Evolutionary conservation across 92 coral and sea anemone species (phyloP), one percentile per base, ranked within the genome.

Genomic region (Epizoanthus fatuus): DNA sequence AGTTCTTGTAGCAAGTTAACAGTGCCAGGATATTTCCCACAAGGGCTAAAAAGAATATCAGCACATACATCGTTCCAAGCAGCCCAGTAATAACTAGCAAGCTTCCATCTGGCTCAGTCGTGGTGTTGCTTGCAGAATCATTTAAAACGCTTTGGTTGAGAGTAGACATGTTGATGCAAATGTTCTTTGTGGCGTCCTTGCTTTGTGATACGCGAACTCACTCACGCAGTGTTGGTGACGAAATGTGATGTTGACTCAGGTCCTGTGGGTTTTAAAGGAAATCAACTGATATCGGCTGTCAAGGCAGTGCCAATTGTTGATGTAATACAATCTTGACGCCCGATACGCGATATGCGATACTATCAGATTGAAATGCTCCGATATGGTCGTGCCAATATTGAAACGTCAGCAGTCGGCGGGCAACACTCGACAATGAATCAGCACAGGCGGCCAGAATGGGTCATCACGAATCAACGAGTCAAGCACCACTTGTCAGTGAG

Each of bases 1-100:
- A 94, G 74, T 92, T 94, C 92, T 90, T 92, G 74, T 87, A 94
- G 86, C 98, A 94, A 65, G 98, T 92, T 66, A 94, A 44, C 57
- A 94, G 62, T 0, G 94, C 98, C 94, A 94, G 91, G 63, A 94
- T 64, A 37, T 77, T 77, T 22, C 82, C 82, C 17, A 60, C 39
- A 19, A 77, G 32, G 54, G 70, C 57, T 7, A 77, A 56, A 19
- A 77, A 11, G 64, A 77, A 77, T 39, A 60, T 11, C 20, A 60
- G 19, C 20, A 60, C 69, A 55, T 77, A 77, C 5, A 77, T 47
- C 42, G 82, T 29, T 51, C 74, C 76, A 20, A 65, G 66, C 49
- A 81, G 64, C 7, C 76, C 85, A 11, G 65, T 5, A 13, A 47
- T 20, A 60, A 77, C 70, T 60, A 55, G 44, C 7, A 76, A 55